Evolutionary conservation across 2,113 vertebrate species (phyloP).

Genomic region (Brachypteracias leptosomus): DNA sequence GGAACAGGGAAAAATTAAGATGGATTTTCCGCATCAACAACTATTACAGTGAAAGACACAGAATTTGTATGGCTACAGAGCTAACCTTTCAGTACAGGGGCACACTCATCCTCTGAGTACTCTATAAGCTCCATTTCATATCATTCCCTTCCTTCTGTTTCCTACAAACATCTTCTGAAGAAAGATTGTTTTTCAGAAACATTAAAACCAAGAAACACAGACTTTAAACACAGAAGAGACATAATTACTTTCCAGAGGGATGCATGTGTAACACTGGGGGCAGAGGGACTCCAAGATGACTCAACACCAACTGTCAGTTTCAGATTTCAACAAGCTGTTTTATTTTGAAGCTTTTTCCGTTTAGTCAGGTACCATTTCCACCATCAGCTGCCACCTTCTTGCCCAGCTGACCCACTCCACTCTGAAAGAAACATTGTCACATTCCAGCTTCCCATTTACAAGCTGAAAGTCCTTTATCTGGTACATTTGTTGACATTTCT

Average conservation of each 20-base stretch:
- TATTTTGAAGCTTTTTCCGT: neutral
- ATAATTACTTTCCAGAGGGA: neutral
- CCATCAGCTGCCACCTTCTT: neutral
- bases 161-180: neutral
- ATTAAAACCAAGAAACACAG: neutral
- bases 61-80: neutral
- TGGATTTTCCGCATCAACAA: neutral
- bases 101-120: neutral
- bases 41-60: neutral
- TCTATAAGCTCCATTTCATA: neutral
- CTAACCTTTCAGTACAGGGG: neutral
- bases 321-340: neutral
- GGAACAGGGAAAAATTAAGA: neutral
- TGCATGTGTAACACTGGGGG: fast-evolving
- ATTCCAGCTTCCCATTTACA: neutral
- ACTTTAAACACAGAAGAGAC: neutral
- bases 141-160: neutral
- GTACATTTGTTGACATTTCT: neutral
- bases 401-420: neutral
- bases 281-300: neutral
- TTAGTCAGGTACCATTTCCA: neutral
- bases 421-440: neutral
- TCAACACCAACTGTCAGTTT: neutral
- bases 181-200: neutral
- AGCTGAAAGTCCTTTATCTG: neutral